Base-by-base conservation (phyloP, 1,140 invertebrate genomes). In the Drosophila nannoptera region DNA sequence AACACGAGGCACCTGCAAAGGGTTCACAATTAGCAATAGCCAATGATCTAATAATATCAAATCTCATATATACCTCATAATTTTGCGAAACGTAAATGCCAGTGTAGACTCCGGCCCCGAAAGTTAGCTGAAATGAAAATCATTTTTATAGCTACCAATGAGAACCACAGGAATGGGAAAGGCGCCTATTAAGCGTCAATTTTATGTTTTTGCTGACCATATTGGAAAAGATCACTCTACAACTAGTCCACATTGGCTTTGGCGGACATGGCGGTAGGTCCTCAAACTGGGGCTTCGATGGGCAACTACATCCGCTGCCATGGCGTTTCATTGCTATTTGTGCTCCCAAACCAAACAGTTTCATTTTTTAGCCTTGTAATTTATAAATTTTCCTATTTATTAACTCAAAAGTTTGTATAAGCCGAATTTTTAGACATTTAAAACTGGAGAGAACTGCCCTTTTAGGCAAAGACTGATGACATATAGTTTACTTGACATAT, bases 71-170 rank as follows among this genome's bases (percentile, higher is more conserved):
- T 92, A 96, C 95, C 91, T 96, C 91, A 91, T 96, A 96, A 90
- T 96, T 96, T 91, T 96, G 95, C 63, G 92, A 92, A 61, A 95
- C 80, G 82, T 96, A 97, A 60, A 96, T 92, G 38, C 95, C 95
- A 56, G 94, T 90, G 78, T 96, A 97, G 29, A 96, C 89, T 33
- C 95, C 95, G 73, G 93, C 83, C 29, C 93, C 91, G 87, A 96
- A 94, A 40, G 93, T 93, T 60, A 96, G 74, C 95, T 96, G 90
- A 54, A 93, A 43, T 36, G 33, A 8, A 16, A 4, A 29, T 32
- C 4, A 0, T 11, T n/a, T 22, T 40, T 31, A 22, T 32, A n/a
- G 9, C 9, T n/a, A 22, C 22, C 22, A 22, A 22, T 3, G 22
- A 22, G 22, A 22, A 3, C 22, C 22, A 22, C 22, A 22, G 22